These are phyloP conservation scores for Perizoma flavofasciatum DNA, from an alignment of 2,888 invertebrate genomes.

Conservation along the genomic window DNA sequence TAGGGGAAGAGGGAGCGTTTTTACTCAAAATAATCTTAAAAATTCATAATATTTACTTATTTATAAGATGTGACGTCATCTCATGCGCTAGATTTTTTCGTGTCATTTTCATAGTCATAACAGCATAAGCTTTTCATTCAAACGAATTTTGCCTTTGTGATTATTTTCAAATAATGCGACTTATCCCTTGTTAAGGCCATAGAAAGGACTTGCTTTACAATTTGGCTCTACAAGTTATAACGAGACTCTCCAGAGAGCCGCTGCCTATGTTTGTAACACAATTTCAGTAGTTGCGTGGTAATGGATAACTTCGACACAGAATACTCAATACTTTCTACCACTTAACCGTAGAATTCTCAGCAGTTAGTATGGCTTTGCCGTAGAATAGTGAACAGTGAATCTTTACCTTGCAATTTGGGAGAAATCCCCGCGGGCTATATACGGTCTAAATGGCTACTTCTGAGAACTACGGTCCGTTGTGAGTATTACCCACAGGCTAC, in stretches of 20 bases:
- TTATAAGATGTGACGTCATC: too few relatives aligned
- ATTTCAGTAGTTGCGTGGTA: slow-evolving; percentile 47
- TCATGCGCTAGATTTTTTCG: too few relatives aligned
- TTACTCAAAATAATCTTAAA: too few relatives aligned
- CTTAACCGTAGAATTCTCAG: slow-evolving; percentile 5
- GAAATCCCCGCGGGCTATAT: slow-evolving; percentile 47
- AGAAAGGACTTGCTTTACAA: too few relatives aligned
- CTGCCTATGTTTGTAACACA: slow-evolving; percentile 43
- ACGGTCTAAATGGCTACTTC: slow-evolving; percentile 34
- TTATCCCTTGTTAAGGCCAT: too few relatives aligned
- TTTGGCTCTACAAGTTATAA: background rate
- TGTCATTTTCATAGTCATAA: too few relatives aligned
- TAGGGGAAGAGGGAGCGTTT: too few relatives aligned
- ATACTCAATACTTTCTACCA: slow-evolving; percentile 5
- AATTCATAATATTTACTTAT: too few relatives aligned
- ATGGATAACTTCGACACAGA: slow-evolving; percentile 42
- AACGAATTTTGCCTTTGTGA: too few relatives aligned
- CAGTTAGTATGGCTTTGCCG: slow-evolving; percentile 1
- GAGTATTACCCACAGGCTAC: slow-evolving; percentile 22
- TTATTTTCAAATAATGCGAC: too few relatives aligned
- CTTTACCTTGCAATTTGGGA: slow-evolving; percentile 46
- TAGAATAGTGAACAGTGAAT: slow-evolving; percentile 26
- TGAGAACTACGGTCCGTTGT: slow-evolving; percentile 22
- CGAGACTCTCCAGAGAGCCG: slow-evolving; percentile 14
- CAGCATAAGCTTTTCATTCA: too few relatives aligned